These are phyloP conservation scores for Neelides sp. DNA, from an alignment of 1,140 invertebrate genomes.

Conservation along the genomic window DNA sequence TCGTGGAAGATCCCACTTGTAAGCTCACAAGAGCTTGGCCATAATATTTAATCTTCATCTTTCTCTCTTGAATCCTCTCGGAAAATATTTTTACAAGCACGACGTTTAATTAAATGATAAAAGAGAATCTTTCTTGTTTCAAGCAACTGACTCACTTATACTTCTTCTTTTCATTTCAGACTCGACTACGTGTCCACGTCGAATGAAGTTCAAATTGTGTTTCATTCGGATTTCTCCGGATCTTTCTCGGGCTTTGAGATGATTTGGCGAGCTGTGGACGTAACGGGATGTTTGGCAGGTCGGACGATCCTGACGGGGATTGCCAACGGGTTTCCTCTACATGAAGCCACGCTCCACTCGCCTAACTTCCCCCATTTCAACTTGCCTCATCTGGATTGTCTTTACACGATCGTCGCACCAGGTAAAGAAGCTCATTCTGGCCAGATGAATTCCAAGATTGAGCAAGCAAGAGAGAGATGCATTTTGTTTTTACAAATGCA, in stretches of 20 bases:
- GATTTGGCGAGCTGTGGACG: conserved; percentile 52
- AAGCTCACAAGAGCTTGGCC: too few species aligned
- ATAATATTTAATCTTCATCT: too few species aligned
- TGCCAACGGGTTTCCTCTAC: conserved; percentile 29
- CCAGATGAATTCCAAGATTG: neutral
- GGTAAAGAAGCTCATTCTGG: conserved; percentile 29
- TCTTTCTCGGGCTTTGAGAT: conserved; percentile 50
- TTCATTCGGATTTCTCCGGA: conserved; percentile 57
- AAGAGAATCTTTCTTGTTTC: neutral
- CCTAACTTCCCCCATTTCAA: conserved; percentile 57
- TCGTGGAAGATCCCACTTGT: too few species aligned
- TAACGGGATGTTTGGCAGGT: conserved; percentile 47
- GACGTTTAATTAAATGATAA: too few species aligned
- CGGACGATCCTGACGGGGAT: conserved; percentile 27
- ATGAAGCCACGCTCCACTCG: conserved; percentile 36
- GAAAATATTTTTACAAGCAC: too few species aligned
- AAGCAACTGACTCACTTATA: neutral
- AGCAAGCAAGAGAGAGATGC: too few species aligned
- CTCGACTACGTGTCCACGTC: conserved; percentile 47
- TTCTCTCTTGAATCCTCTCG: too few species aligned
- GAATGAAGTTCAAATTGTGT: conserved; percentile 47
- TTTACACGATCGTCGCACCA: conserved; percentile 50
- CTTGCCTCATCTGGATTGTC: conserved; percentile 51
- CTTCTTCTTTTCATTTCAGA: conserved; percentile 32
- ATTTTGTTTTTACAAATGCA: too few species aligned